Evolutionary conservation across 2,888 invertebrate species (phyloP).

Genomic region (Lasioglossum lativentre): DNA sequence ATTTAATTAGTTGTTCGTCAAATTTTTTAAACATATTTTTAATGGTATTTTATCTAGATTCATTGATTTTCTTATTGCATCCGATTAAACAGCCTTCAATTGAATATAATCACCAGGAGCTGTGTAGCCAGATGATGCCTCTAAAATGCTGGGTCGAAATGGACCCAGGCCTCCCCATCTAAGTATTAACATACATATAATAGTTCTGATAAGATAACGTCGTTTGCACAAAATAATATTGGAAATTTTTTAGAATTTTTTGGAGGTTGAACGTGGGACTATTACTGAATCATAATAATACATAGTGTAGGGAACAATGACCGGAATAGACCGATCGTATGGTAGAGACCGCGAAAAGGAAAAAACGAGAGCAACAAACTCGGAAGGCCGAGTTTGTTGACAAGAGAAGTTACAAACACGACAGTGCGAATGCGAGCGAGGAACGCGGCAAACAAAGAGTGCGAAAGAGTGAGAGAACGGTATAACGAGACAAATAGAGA

Average conservation of each 20-base stretch:
- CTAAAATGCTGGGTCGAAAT: neutral
- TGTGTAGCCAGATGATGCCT: neutral
- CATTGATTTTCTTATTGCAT: neutral
- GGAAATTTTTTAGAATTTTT: neutral
- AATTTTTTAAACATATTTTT: neutral
- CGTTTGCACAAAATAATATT: neutral
- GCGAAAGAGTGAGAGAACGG: no score
- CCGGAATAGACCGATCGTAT: no score
- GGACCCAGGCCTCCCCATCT: constrained; percentile 10
- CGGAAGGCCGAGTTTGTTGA: no score
- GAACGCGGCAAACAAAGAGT: no score
- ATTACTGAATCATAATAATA: no score
- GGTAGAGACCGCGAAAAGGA: no score
- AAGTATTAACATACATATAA: neutral
- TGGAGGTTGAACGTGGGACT: neutral
- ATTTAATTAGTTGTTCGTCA: constrained; percentile 8
- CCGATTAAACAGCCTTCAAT: neutral
- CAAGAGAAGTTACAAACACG: no score
- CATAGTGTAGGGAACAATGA: no score
- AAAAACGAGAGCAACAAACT: no score
- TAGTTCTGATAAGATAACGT: neutral
- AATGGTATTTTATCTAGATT: neutral
- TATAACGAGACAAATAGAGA: no score
- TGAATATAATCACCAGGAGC: constrained; percentile 1
- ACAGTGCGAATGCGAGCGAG: no score